Evolutionary conservation across 2,888 invertebrate species (phyloP).

Genomic region (Diachrysia chrysitis): DNA sequence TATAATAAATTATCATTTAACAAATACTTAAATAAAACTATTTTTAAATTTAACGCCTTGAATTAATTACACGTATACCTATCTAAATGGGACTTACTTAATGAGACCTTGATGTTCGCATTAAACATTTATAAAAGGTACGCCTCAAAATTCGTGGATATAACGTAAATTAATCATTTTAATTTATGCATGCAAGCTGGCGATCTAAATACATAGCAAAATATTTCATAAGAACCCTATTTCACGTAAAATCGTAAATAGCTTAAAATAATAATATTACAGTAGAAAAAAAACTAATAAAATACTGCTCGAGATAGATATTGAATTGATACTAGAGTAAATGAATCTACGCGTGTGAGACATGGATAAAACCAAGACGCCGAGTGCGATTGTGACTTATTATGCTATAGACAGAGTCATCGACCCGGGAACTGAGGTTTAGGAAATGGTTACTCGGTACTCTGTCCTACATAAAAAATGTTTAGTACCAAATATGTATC

Average conservation of each 20-base stretch:
- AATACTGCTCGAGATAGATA: neutral
- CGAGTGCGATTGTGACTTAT: conserved; percentile 76
- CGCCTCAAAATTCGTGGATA: neutral
- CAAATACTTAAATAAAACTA: neutral
- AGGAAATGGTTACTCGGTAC: conserved; percentile 77
- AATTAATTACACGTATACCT: neutral
- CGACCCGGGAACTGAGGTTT: conserved; percentile 77
- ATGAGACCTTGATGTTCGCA: conserved; percentile 4
- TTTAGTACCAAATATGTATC: conserved; percentile 56
- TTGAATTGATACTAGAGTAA: no score
- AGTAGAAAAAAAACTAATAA: neutral
- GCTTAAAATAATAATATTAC: neutral
- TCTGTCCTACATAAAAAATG: conserved; percentile 65
- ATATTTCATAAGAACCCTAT: neutral
- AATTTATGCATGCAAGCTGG: neutral
- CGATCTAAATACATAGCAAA: neutral
- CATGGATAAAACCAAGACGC: conserved; percentile 61
- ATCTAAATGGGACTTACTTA: no score
- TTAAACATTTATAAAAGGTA: neutral
- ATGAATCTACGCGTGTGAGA: conserved; percentile 15
- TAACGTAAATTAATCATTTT: neutral
- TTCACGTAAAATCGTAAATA: no score
- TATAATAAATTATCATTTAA: conserved; percentile 37
- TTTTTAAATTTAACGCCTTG: neutral
- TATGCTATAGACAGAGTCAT: conserved; percentile 75